A percentile compares a stretch with the other conserved stretches of the same genome.
Evolutionary conservation across 2,888 invertebrate genomes (phyloP).

Genomic region (Calameuta idolon): DNA sequence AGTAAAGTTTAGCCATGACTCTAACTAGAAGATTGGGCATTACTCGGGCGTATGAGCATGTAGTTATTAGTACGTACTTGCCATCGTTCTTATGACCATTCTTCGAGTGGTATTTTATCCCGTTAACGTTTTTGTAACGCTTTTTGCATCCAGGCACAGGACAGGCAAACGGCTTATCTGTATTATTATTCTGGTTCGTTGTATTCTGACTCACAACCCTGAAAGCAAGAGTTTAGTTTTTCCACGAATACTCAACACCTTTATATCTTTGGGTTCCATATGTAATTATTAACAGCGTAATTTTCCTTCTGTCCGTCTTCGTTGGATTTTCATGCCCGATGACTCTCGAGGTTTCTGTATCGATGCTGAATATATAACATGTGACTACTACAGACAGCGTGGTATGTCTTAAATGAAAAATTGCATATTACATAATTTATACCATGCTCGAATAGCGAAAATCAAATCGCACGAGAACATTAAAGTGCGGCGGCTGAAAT

Average conservation of each 20-base stretch:
- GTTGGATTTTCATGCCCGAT: background rate
- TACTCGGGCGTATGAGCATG: background rate
- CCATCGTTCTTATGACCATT: slow-evolving; percentile 88
- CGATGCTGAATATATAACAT: background rate
- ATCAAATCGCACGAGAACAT: background rate
- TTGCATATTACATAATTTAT: background rate
- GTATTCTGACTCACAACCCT: slow-evolving; percentile 42
- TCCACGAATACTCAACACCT: background rate
- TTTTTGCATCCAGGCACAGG: slow-evolving; percentile 90
- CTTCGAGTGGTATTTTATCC: slow-evolving; percentile 89
- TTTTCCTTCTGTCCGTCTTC: background rate
- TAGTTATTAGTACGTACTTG: slow-evolving; percentile 72
- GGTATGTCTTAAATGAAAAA: background rate
- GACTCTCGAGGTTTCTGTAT: background rate
- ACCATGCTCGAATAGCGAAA: background rate
- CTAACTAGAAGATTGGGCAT: background rate
- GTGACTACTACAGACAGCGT: background rate
- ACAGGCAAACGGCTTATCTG: slow-evolving; percentile 85
- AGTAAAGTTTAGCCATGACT: background rate
- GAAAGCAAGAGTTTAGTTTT: slow-evolving; percentile 23
- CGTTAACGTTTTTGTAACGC: slow-evolving; percentile 88
- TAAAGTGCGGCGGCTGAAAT: background rate
- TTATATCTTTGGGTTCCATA: background rate
- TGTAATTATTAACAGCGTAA: background rate
- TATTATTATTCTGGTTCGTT: slow-evolving; percentile 37